Percentiles rank a stretch among this genome's conserved stretches.
These are phyloP conservation scores for Gasterosteus nipponicus DNA, from an alignment of 2,113 vertebrate genomes.

Conservation along the genomic window DNA sequence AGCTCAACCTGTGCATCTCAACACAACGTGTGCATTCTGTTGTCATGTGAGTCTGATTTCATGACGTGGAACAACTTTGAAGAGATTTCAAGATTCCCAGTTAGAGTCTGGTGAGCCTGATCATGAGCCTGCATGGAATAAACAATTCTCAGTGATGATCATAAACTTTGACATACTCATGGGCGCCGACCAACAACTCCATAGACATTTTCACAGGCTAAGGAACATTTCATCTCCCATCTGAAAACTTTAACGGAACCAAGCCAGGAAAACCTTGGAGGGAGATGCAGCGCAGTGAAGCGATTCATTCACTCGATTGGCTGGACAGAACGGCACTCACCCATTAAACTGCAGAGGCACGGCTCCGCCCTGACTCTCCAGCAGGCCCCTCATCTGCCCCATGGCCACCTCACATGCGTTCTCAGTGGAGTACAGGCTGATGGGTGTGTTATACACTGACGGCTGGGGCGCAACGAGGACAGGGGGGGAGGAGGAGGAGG, in stretches of 20 bases:
- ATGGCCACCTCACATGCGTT: constrained; percentile 89
- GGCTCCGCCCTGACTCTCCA: constrained; percentile 88
- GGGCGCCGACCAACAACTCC: not conserved
- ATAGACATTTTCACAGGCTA: not conserved
- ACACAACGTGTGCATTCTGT: not conserved
- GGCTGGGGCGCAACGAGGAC: constrained; percentile 88
- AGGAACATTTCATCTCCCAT: not conserved
- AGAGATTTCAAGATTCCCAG: constrained; percentile 6
- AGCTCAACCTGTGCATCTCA: not conserved
- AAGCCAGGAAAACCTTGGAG: not conserved
- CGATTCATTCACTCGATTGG: constrained; percentile 7
- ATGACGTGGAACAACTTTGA: constrained; percentile 10
- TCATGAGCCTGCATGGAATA: not conserved
- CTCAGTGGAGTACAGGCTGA: constrained; percentile 83
- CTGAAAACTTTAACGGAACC: not conserved
- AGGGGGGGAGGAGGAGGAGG: constrained; percentile 69
- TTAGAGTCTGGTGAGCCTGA: not conserved
- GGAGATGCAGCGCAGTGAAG: not conserved
- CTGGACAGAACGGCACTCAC: constrained; percentile 84
- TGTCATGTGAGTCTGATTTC: constrained; percentile 14
- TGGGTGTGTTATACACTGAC: constrained; percentile 83
- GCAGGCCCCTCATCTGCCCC: constrained; percentile 89
- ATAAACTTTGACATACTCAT: not conserved
- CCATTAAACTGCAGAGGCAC: constrained; percentile 88
- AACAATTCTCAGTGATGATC: too few relatives aligned